A percentile compares a stretch with the other conserved stretches of the same genome.
These are phyloP conservation scores for Microhierax caerulescens DNA, from an alignment of 2,797 vertebrate genomes.

Conservation along the genomic window DNA sequence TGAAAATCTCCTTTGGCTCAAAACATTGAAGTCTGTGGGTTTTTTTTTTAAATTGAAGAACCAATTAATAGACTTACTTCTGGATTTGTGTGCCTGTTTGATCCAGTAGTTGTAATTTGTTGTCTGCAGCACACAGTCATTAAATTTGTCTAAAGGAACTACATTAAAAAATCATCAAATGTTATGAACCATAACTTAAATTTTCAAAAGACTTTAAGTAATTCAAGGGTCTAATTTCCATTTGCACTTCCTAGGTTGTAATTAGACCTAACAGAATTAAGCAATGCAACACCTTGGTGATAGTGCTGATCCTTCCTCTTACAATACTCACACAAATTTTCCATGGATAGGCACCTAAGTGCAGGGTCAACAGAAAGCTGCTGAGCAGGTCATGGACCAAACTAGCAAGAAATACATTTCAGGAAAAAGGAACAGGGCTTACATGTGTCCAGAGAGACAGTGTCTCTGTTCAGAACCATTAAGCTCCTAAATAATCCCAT, in stretches of 20 bases:
- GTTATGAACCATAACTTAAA: neutral
- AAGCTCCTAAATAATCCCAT: neutral
- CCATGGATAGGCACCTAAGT: neutral
- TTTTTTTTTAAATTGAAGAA: neutral
- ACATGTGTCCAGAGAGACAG: neutral
- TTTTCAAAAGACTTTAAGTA: neutral
- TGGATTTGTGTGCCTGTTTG: neutral
- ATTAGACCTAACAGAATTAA: neutral
- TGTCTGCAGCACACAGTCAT: neutral
- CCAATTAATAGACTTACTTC: neutral
- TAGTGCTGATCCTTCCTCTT: neutral
- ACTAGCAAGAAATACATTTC: neutral
- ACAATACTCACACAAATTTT: neutral
- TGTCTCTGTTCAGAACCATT: neutral
- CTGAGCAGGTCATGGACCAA: neutral
- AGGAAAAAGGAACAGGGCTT: neutral
- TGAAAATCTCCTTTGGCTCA: neutral
- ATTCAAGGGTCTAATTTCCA: neutral
- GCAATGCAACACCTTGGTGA: neutral
- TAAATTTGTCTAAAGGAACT: neutral
- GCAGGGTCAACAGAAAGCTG: neutral
- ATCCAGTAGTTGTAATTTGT: neutral
- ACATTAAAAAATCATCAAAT: neutral
- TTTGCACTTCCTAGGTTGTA: neutral
- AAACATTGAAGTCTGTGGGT: neutral